Evolutionary conservation across 2,113 vertebrate genomes (phyloP), one percentile per base, ranked within the genome.

Genomic region (Epinephelus fuscoguttatus): DNA sequence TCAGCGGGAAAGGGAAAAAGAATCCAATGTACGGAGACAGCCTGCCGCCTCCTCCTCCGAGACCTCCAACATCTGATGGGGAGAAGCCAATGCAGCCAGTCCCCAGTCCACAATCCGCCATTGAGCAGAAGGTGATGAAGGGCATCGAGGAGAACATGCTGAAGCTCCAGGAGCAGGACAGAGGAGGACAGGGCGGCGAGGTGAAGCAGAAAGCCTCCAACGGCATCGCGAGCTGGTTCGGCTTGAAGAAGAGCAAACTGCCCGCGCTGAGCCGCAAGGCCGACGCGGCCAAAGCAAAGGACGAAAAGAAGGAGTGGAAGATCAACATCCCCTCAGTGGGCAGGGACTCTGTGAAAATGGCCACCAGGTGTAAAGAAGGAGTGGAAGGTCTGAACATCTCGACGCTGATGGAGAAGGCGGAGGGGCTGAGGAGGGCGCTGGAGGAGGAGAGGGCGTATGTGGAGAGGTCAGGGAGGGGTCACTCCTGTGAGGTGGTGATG

Each of bases 51-150:
- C 94, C 94, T 15, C 94, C 95, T 1, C 94, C 95, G 0, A 92
- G 92, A 69, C 94, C 95, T 2, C 85, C 91, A 0, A 57, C 21
- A 0, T 70, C 88, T 0, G 92, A 93, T 53, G 92, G 60, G 62
- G 94, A 93, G 87, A 93, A 93, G 68, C 77, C 84, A 0, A 0
- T 18, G 7, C 85, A 59, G 45, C 92, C 94, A 0, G 91, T 30
- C 3, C 86, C 95, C 11, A 92, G 13, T 50, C 93, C 81, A 0
- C 97, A 97, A 10, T 98, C 97, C 0, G 97, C 97, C 89, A 99
- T 99, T 1, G 98, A 99, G 92, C 97, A 99, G 93, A 99, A 99
- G 89, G 98, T 99, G 81, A 99, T 99, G 98, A 98, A 98, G 73
- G 98, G 98, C 83, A 99, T 99, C 0, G 97, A 98, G 94, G 98